Percentiles rank a stretch among this genome's conserved stretches.
Evolutionary conservation across 2,888 invertebrate genomes (phyloP).

Genomic region (Branchipolynoe longqiensis): DNA sequence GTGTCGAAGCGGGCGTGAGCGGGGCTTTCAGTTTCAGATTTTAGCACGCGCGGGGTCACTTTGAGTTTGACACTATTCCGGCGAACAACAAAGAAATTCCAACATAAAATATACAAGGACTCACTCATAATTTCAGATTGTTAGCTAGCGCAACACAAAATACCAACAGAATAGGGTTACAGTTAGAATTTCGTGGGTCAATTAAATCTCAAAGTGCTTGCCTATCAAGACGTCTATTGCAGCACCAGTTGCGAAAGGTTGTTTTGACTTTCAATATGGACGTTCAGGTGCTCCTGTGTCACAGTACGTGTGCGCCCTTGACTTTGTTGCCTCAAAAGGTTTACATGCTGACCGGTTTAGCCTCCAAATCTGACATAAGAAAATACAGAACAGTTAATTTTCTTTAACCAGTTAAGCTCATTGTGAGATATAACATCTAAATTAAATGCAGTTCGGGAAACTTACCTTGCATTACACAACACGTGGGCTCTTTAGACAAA

Average conservation of each 20-base stretch:
- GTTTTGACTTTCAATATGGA: constrained; percentile 60
- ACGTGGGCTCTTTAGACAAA: constrained; percentile 25
- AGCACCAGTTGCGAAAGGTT: constrained; percentile 22
- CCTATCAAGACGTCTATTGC: constrained; percentile 6
- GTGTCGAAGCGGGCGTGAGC: not conserved
- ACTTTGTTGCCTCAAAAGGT: constrained; percentile 26
- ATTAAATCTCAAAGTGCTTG: constrained; percentile 4
- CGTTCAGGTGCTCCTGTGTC: constrained; percentile 25
- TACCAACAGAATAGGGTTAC: too few relatives aligned
- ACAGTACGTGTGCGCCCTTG: constrained; percentile 51
- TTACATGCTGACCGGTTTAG: not conserved
- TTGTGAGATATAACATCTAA: too few relatives aligned
- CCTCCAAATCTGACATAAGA: not conserved
- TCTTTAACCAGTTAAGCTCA: too few relatives aligned
- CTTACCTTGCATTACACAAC: constrained; percentile 57
- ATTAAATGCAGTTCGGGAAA: too few relatives aligned
- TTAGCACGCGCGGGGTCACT: not conserved
- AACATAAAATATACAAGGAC: too few relatives aligned
- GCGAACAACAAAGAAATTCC: not conserved
- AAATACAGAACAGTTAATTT: not conserved
- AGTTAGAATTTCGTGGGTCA: too few relatives aligned
- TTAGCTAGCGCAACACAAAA: constrained; percentile 1
- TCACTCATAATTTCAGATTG: not conserved
- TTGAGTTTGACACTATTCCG: constrained; percentile 7
- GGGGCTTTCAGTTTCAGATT: not conserved